Conservation (phyloP, 2,888 invertebrate genomes). For the Cactoblastis cactorum region DNA sequence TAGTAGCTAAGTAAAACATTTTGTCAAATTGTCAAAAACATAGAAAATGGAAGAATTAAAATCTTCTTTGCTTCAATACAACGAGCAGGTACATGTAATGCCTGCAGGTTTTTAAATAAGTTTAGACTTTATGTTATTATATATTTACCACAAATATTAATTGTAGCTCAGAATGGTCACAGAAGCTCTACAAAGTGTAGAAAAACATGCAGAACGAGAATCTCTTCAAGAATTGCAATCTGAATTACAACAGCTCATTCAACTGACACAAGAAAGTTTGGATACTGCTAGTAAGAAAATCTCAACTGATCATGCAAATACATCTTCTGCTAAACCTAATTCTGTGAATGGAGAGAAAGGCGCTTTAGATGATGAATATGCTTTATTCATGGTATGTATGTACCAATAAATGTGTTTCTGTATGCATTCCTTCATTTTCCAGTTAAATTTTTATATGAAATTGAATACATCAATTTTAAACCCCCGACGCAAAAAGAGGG, state of each 20-base stretch:
- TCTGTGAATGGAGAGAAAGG: slow-evolving; percentile 29
- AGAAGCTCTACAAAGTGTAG: slow-evolving; percentile 71
- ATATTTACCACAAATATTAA: too few relatives aligned
- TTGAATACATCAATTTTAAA: too few relatives aligned
- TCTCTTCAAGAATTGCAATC: slow-evolving; percentile 80
- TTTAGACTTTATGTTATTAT: not conserved
- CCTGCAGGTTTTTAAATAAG: not conserved
- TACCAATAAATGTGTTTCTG: too few relatives aligned
- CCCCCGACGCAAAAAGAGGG: too few relatives aligned
- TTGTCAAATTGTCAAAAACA: not conserved
- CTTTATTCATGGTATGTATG: slow-evolving; percentile 81
- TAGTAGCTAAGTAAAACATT: too few relatives aligned
- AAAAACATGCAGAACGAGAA: slow-evolving; percentile 70
- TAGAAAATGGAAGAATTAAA: slow-evolving; percentile 55
- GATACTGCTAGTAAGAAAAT: slow-evolving; percentile 39
- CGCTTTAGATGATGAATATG: slow-evolving; percentile 80
- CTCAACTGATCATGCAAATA: slow-evolving; percentile 21
- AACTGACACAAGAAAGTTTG: slow-evolving; percentile 82
- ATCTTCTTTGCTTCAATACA: slow-evolving; percentile 57
- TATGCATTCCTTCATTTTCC: not conserved
- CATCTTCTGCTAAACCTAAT: slow-evolving; percentile 16
- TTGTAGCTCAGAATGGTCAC: slow-evolving; percentile 82
- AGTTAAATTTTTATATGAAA: too few relatives aligned
- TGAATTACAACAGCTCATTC: slow-evolving; percentile 83
- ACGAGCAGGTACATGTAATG: slow-evolving; percentile 50